Evolutionary conservation across 2,888 invertebrate species (phyloP), one percentile per base, ranked within the genome.

Genomic region (Phaonia tiefii): DNA sequence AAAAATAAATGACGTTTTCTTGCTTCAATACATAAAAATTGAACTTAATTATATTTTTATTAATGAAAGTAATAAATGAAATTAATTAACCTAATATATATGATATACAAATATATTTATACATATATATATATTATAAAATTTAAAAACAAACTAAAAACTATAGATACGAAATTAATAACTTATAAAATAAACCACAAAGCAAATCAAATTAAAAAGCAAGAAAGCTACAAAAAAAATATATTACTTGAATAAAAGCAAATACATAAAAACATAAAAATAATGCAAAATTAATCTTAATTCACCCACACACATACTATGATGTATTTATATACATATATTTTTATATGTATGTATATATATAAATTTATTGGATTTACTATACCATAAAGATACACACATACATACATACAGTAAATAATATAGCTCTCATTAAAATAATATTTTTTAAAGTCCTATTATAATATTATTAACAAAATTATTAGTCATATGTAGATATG

Each of bases 401-500:
- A n/a, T n/a, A n/a, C n/a, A n/a, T n/a, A n/a, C n/a, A 72, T 66
- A 15, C 39, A 63, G 60, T 69, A 58, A 80, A 51, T 31, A 31
- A 67, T 42, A 74, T 77, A 71, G 66, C 70, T 60, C 60, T 51
- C 72, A 75, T 44, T 69, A 69, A 75, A 69, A 65, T 72, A 78
- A 60, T 63, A 63, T 63, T 75, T 81, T 81, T 80, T 72, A 72
- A 78, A 72, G 31, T 75, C 78, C 78, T 75, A 58, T 77, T 75
- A 58, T 74, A 75, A 31, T 69, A 69, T 78, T 72, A 81, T 81
- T 75, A 75, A 81, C 75, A 46, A 75, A 77, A 75, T 81, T 81
- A 78, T 78, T 78, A 81, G 81, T 81, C 81, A 81, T 63, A 63
- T 81, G 81, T 81, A 78, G 81, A 78, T 81, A 81, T 81, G 63